Conservation (phyloP, 1,140 invertebrate genomes). For the Sesamia nonagrioides region DNA sequence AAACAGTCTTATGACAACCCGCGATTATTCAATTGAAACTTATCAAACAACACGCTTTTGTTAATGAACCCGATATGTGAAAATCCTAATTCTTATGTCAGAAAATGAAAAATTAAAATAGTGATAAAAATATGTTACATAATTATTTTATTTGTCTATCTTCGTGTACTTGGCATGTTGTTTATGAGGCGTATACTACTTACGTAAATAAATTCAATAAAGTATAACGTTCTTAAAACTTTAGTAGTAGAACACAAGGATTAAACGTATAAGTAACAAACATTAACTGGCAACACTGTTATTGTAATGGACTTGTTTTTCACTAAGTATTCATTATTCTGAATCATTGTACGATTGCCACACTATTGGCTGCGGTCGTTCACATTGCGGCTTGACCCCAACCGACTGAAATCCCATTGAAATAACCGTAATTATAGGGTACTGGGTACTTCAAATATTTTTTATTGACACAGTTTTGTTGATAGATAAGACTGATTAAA, state of each 20-base stretch:
- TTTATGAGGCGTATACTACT: constrained; percentile 24
- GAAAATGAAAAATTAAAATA: constrained; percentile 34
- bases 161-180: constrained; percentile 16
- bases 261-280: constrained; percentile 31
- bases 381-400: constrained; percentile 58
- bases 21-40: constrained; percentile 11
- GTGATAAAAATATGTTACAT: constrained; percentile 9
- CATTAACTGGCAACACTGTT: not conserved
- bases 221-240: constrained; percentile 22
- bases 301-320: constrained; percentile 24
- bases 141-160: constrained; percentile 26
- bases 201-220: constrained; percentile 40
- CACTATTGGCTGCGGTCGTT: constrained; percentile 58
- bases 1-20: constrained; percentile 6
- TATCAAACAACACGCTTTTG: constrained; percentile 18
- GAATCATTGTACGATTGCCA: constrained; percentile 55
- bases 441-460: constrained; percentile 12
- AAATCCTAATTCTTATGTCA: constrained; percentile 28
- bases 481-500: too few species aligned
- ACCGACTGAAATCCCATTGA: constrained; percentile 50
- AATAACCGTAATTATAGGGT: constrained; percentile 38
- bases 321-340: constrained; percentile 52
- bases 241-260: constrained; percentile 7
- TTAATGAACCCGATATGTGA: constrained; percentile 35
- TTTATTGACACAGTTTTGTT: constrained; percentile 3